Conservation (phyloP, 2,888 invertebrate genomes). For the Heliconius sara region DNA sequence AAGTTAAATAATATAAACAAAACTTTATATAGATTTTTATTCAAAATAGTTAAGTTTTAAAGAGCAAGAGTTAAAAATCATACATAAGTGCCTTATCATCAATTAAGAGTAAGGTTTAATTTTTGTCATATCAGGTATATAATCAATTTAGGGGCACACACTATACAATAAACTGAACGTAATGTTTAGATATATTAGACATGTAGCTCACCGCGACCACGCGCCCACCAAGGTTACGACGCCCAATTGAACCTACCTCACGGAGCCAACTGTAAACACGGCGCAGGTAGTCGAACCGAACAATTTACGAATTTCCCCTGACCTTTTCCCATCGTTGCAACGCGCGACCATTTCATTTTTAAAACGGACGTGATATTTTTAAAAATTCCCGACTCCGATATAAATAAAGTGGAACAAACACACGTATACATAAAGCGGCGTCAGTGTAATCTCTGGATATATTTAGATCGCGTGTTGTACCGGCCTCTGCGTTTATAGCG, state of each 20-base stretch:
- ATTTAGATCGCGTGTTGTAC: constrained; percentile 67
- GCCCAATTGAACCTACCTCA: constrained; percentile 16
- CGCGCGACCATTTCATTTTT: constrained; percentile 63
- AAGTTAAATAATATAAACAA: too few species aligned
- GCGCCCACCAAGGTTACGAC: constrained; percentile 13
- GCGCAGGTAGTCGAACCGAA: constrained; percentile 13
- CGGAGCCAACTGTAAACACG: not conserved
- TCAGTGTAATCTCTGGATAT: constrained; percentile 60
- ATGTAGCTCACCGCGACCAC: not conserved
- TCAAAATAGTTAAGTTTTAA: too few species aligned
- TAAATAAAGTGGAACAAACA: constrained; percentile 57
- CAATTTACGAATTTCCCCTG: constrained; percentile 63
- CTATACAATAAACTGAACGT: not conserved
- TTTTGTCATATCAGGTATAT: not conserved
- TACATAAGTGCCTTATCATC: too few species aligned
- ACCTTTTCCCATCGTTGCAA: constrained; percentile 71
- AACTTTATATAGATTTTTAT: too few species aligned
- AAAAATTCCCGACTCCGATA: constrained; percentile 58
- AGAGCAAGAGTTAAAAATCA: too few species aligned
- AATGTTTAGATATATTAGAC: constrained; percentile 9
- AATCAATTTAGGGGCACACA: not conserved
- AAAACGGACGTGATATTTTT: constrained; percentile 60
- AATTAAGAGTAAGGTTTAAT: too few species aligned
- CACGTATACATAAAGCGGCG: constrained; percentile 54
- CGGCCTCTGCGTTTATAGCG: constrained; percentile 58